Evolutionary conservation across 2,113 vertebrate genomes (phyloP), one percentile per base, ranked within the genome.

Genomic region (Perca schrenkii): DNA sequence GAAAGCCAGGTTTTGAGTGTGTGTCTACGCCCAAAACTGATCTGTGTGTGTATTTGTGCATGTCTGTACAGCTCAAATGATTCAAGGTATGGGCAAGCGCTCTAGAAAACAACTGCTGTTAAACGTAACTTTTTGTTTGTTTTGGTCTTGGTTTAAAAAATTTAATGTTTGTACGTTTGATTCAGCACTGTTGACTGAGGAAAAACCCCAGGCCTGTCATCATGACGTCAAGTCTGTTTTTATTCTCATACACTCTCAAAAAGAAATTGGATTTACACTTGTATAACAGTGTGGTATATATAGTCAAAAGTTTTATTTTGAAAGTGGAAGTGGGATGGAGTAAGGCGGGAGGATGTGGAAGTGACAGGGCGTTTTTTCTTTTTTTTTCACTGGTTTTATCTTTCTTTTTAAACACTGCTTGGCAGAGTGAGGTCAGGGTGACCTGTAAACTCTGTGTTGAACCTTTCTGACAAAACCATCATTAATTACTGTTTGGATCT

Each of bases 341-440:
- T 47, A 12, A 79, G 25, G 22, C 15, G 8, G 46, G 57, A 79
- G 86, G 86, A 87, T 88, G 77, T 88, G 79, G 86, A 92, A 70
- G 85, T 82, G 78, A 90, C 77, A 36, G 52, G 52, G 61, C 74
- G 56, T 25, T 25, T 25, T 25, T 25, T 25, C 1, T 25, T 25
- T 25, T 25, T 25, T 25, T 25, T 25, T 25, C 71, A 12, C 28
- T 31, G 58, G 4, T 62, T 1, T 43, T 46, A 67, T 53, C 50
- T 67, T 49, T 54, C 6, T 36, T 72, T 79, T 72, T 10, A 3
- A 58, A 50, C 46, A 17, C 36, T 54, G 40, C 40, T 72, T 69
- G 53, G 49, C 58, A 76, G 34, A 80, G 60, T 60, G 15, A 66
- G 57, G 34, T 74, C 63, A 60, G 61, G 49, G 25, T 58, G 62